These are phyloP conservation scores for Heliconius sara DNA, from an alignment of 2,888 invertebrate genomes.

Conservation along the genomic window DNA sequence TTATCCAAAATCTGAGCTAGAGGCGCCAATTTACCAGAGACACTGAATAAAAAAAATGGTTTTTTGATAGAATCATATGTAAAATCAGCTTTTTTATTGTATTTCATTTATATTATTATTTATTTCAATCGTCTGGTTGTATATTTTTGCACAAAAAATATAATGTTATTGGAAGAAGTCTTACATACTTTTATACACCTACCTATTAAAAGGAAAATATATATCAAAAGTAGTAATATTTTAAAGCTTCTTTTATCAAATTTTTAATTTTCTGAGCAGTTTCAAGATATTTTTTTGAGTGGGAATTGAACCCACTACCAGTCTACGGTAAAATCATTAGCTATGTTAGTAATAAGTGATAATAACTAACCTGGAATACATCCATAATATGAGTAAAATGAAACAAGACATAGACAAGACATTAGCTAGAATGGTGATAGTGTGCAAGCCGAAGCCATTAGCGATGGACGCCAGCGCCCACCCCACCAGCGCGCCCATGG, in stretches of 20 bases:
- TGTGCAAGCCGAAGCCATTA: slow-evolving; percentile 89
- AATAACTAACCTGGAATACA: slow-evolving; percentile 89
- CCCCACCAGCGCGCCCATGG: slow-evolving; percentile 90
- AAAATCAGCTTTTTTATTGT: too few relatives aligned
- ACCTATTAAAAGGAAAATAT: too few relatives aligned
- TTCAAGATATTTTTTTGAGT: not conserved
- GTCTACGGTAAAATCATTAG: not conserved
- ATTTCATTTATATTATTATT: too few relatives aligned
- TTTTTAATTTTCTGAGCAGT: too few relatives aligned
- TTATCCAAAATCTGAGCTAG: slow-evolving; percentile 56
- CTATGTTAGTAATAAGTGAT: not conserved
- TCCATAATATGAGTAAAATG: slow-evolving; percentile 91
- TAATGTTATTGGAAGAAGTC: too few relatives aligned
- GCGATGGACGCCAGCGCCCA: slow-evolving; percentile 93
- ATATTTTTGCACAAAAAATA: too few relatives aligned
- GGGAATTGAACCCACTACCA: not conserved
- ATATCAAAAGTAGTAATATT: too few relatives aligned
- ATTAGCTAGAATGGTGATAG: slow-evolving; percentile 90
- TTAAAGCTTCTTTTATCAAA: too few relatives aligned
- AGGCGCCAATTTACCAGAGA: slow-evolving; percentile 61
- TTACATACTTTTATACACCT: too few relatives aligned
- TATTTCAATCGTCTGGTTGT: too few relatives aligned
- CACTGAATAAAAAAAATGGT: slow-evolving; percentile 49
- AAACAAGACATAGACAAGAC: slow-evolving; percentile 88
- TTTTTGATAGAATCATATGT: too few relatives aligned